Percentiles rank a stretch among this genome's conserved stretches.
phyloP scores from a whole-genome alignment of 2,113 vertebrate species.

The Dissostichus mawsoni region DNA sequence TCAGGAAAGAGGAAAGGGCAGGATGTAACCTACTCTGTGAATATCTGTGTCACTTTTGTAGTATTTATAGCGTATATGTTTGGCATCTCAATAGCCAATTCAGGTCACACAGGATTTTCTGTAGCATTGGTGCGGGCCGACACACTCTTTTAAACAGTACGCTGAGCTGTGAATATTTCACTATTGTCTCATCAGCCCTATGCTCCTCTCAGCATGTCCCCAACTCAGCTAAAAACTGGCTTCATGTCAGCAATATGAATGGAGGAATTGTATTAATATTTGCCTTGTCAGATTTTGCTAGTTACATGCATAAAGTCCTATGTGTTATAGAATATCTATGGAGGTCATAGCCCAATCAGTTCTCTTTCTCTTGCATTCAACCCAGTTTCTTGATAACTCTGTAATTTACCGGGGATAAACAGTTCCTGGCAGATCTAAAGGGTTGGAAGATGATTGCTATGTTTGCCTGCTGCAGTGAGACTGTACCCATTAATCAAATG shows the following conservation, averaged over 20 bases:
- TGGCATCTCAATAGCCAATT: conserved; percentile 44
- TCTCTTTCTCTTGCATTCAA: neutral
- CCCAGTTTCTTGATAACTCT: conserved; percentile 31
- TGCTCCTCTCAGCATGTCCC: conserved; percentile 38
- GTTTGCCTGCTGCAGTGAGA: conserved; percentile 28
- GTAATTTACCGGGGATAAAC: conserved; percentile 39
- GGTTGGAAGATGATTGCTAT: conserved; percentile 41
- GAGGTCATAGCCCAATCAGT: conserved; percentile 6
- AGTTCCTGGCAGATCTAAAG: conserved; percentile 32
- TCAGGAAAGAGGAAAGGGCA: conserved; percentile 19
- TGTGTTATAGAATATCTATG: neutral
- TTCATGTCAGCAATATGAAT: conserved; percentile 51
- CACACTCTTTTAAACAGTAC: conserved; percentile 30
- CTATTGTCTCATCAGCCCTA: conserved; percentile 53
- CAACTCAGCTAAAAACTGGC: conserved; percentile 58
- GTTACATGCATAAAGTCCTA: neutral
- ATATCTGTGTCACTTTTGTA: conserved; percentile 6
- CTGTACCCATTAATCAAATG: conserved; percentile 32
- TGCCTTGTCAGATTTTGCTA: conserved; percentile 37
- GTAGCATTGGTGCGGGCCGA: conserved; percentile 20
- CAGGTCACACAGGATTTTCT: conserved; percentile 25
- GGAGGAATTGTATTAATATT: conserved; percentile 38
- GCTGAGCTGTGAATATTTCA: conserved; percentile 63
- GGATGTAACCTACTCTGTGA: conserved; percentile 27
- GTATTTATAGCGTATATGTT: conserved; percentile 42